These are phyloP conservation scores for Ellobium chinense DNA, from an alignment of 2,888 invertebrate genomes.

Conservation along the genomic window DNA sequence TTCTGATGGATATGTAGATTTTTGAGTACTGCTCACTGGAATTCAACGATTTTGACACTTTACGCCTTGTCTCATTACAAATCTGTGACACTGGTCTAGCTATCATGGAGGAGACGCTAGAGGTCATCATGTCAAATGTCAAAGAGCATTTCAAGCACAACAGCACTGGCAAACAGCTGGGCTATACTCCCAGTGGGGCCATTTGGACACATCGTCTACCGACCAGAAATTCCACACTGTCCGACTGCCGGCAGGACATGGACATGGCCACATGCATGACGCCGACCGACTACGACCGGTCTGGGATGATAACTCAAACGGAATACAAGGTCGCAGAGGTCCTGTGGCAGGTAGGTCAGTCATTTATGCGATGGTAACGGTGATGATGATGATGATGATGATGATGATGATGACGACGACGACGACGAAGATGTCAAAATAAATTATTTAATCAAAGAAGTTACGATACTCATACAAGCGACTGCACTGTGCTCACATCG, in stretches of 20 bases:
- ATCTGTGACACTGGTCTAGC: background rate
- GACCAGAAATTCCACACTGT: background rate
- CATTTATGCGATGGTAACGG: too few relatives aligned
- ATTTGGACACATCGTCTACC: background rate
- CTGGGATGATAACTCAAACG: background rate
- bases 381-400: too few relatives aligned
- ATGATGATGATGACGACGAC: too few relatives aligned
- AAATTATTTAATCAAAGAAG: too few relatives aligned
- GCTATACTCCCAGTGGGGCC: background rate
- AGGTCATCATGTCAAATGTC: background rate
- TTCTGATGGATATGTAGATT: too few relatives aligned
- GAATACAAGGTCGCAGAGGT: slow-evolving; percentile 26
- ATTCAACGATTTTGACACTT: background rate
- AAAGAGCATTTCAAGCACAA: background rate
- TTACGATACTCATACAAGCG: too few relatives aligned
- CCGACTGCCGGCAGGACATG: background rate
- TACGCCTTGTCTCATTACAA: background rate
- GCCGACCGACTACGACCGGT: background rate
- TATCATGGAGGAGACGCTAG: background rate
- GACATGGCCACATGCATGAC: background rate
- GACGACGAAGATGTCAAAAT: too few relatives aligned
- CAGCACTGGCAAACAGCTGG: background rate
- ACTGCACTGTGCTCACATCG: too few relatives aligned
- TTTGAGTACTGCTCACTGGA: too few relatives aligned
- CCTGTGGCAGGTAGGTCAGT: slow-evolving; percentile 39